phyloP scores from a whole-genome alignment of 2,113 vertebrate species.

The Mustelus asterias region DNA sequence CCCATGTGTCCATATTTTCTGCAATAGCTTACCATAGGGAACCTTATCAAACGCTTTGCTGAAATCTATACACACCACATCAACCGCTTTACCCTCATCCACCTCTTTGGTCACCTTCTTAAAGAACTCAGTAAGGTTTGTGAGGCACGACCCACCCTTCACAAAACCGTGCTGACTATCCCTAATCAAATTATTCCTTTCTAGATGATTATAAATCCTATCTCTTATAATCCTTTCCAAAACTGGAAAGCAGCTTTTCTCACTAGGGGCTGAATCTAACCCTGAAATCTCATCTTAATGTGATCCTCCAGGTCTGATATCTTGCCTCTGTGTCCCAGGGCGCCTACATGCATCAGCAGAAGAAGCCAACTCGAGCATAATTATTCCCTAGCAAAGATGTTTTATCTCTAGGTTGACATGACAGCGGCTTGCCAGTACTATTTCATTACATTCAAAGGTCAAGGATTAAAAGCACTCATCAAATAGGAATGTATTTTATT shows the following conservation, averaged over 20 bases:
- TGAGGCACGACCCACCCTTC: no score
- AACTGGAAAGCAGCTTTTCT: not conserved
- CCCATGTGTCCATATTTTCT: no score
- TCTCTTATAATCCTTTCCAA: no score
- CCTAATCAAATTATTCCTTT: no score
- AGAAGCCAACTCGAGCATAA: not conserved
- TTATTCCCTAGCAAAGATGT: not conserved
- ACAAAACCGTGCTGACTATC: no score
- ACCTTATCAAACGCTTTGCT: no score
- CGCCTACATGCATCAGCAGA: not conserved
- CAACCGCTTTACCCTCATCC: no score
- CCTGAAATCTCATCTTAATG: not conserved
- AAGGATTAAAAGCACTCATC: not conserved
- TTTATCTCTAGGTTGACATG: not conserved
- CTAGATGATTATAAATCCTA: no score
- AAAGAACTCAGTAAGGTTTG: no score
- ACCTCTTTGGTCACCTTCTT: no score
- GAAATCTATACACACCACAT: no score
- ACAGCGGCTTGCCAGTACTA: not conserved
- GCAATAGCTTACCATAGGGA: no score
- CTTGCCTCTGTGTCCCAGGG: not conserved
- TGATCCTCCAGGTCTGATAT: not conserved
- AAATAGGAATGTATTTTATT: not conserved
- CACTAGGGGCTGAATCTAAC: not conserved
- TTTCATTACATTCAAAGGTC: conserved; percentile 19